Conservation (phyloP, 2,797 vertebrate genomes). For the Meriones psammophilus region DNA sequence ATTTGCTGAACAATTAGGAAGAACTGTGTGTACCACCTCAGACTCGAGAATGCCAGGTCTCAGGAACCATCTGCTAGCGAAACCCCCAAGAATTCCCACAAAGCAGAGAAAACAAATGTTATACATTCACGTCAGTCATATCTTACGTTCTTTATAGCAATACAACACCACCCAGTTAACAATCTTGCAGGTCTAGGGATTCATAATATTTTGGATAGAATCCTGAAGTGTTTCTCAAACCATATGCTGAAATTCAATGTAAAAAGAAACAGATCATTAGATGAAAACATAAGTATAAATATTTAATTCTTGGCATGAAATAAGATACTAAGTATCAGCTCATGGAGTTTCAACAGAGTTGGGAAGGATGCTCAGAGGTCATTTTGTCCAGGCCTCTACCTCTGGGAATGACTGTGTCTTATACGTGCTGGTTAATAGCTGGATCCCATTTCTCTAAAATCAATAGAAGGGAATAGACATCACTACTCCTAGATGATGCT, state of each 20-base stretch:
- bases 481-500: not conserved
- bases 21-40: constrained; percentile 70
- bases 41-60: constrained; percentile 77
- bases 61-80: constrained; percentile 84
- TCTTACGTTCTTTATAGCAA: constrained; percentile 78
- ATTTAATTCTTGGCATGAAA: constrained; percentile 69
- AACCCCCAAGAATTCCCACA: constrained; percentile 78
- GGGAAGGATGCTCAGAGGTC: constrained; percentile 53
- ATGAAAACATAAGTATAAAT: constrained; percentile 67
- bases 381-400: not conserved
- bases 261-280: constrained; percentile 66
- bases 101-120: constrained; percentile 81
- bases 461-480: constrained; percentile 4
- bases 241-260: constrained; percentile 67
- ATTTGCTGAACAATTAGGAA: constrained; percentile 85
- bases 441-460: constrained; percentile 49
- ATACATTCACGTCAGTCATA: constrained; percentile 78
- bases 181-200: constrained; percentile 61
- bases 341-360: constrained; percentile 34
- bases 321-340: constrained; percentile 57
- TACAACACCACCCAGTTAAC: constrained; percentile 71
- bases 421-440: not conserved
- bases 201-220: constrained; percentile 80
- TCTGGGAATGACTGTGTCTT: constrained; percentile 4
- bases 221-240: constrained; percentile 64